These are phyloP conservation scores for Caranx melampygus DNA, from an alignment of 2,113 vertebrate genomes.

Conservation along the genomic window DNA sequence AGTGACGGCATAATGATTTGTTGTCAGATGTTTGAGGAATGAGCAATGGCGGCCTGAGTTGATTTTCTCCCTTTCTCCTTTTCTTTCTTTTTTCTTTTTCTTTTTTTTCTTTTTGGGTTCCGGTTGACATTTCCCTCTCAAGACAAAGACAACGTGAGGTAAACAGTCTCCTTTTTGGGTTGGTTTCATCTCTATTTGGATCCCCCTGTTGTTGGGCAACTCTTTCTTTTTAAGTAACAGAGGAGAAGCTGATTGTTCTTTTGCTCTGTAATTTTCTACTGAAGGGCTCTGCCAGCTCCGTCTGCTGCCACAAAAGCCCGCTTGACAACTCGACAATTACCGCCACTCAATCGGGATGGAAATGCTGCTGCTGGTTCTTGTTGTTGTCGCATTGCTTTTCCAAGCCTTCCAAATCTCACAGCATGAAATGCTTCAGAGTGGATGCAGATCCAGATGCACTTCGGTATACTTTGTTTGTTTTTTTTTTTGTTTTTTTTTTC, in stretches of 20 bases:
- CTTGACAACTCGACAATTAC: slow-evolving; percentile 83
- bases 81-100: slow-evolving; percentile 42
- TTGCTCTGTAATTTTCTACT: slow-evolving; percentile 81
- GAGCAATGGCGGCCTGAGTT: slow-evolving; percentile 64
- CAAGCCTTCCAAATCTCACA: slow-evolving; percentile 53
- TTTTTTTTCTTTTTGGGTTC: slow-evolving; percentile 41
- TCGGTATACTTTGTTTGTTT: slow-evolving; percentile 24
- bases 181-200: slow-evolving; percentile 65
- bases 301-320: slow-evolving; percentile 79
- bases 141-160: slow-evolving; percentile 65
- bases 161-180: slow-evolving; percentile 70
- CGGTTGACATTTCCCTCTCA: slow-evolving; percentile 69
- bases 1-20: slow-evolving; percentile 93
- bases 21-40: slow-evolving; percentile 90
- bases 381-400: slow-evolving; percentile 61
- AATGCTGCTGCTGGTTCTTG: slow-evolving; percentile 53
- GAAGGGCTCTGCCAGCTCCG: slow-evolving; percentile 78
- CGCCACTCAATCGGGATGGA: slow-evolving; percentile 75
- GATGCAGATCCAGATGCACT: slow-evolving; percentile 61
- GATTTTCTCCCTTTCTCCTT: slow-evolving; percentile 61
- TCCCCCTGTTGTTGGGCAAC: slow-evolving; percentile 65
- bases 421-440: slow-evolving; percentile 42
- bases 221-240: slow-evolving; percentile 78
- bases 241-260: slow-evolving; percentile 76
- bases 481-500: slow-evolving; percentile 6